Evolutionary conservation across 1,140 invertebrate genomes (phyloP).

Genomic region (Diprion similis): DNA sequence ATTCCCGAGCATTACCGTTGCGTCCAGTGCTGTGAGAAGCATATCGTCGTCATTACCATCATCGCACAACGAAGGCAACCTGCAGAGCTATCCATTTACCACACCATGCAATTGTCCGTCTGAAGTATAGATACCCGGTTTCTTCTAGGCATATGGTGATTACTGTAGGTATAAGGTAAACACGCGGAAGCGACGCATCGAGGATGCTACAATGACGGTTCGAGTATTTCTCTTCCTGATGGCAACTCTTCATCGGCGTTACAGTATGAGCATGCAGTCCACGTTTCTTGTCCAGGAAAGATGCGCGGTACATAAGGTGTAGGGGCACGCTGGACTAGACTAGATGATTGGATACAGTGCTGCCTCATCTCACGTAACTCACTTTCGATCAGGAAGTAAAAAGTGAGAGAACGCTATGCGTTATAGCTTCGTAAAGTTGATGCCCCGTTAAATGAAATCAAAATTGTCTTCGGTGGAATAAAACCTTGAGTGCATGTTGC

Average conservation of each 20-base stretch:
- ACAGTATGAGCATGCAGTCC: neutral
- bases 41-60: neutral
- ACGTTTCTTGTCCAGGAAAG: neutral
- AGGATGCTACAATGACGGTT: neutral
- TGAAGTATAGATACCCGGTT: neutral
- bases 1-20: neutral
- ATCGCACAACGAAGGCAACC: neutral
- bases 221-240: constrained; percentile 7
- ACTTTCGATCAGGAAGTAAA: constrained; percentile 2
- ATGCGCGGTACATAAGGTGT: neutral
- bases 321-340: neutral
- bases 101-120: no score
- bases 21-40: neutral
- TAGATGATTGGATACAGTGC: neutral
- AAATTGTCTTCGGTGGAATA: no score
- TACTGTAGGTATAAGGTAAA: neutral
- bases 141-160: neutral
- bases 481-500: no score
- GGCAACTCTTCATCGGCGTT: neutral
- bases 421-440: neutral
- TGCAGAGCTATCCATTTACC: neutral
- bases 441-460: no score
- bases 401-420: neutral
- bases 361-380: neutral
- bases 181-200: constrained; percentile 3